These are phyloP conservation scores for Notamacropus eugenii DNA, from an alignment of 2,797 vertebrate species.

Conservation along the genomic window DNA sequence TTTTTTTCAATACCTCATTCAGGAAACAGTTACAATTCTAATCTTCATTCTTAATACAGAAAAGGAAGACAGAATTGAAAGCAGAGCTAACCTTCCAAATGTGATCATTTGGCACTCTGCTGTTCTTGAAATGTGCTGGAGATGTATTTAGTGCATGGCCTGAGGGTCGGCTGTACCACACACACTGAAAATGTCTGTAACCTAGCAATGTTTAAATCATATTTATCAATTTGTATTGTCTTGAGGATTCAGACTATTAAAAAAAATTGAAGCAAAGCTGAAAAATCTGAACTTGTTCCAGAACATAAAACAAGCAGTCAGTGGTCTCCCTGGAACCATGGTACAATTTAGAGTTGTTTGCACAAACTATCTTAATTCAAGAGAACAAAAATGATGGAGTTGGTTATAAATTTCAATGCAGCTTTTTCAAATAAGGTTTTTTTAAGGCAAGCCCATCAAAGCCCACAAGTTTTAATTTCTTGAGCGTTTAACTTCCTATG, in stretches of 20 bases:
- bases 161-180: constrained; percentile 78
- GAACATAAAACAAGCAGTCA: constrained; percentile 83
- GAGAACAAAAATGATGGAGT: constrained; percentile 80
- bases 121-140: constrained; percentile 76
- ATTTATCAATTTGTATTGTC: constrained; percentile 83
- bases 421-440: constrained; percentile 82
- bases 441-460: constrained; percentile 78
- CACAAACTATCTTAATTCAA: constrained; percentile 78
- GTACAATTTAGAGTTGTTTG: constrained; percentile 76
- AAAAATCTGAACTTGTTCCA: constrained; percentile 84
- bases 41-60: constrained; percentile 77
- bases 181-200: constrained; percentile 76
- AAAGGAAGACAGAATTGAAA: constrained; percentile 78
- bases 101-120: constrained; percentile 78
- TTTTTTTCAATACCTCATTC: constrained; percentile 77
- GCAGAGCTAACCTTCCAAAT: constrained; percentile 81
- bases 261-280: constrained; percentile 78
- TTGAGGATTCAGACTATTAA: constrained; percentile 80
- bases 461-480: constrained; percentile 81
- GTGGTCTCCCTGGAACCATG: constrained; percentile 79
- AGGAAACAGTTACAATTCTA: constrained; percentile 83
- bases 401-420: constrained; percentile 79
- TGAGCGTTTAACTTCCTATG: constrained; percentile 83
- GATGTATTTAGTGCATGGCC: constrained; percentile 79
- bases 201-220: constrained; percentile 79